Evolutionary conservation across 2,797 vertebrate genomes (phyloP).

Genomic region (Mormyrops attenuatus): DNA sequence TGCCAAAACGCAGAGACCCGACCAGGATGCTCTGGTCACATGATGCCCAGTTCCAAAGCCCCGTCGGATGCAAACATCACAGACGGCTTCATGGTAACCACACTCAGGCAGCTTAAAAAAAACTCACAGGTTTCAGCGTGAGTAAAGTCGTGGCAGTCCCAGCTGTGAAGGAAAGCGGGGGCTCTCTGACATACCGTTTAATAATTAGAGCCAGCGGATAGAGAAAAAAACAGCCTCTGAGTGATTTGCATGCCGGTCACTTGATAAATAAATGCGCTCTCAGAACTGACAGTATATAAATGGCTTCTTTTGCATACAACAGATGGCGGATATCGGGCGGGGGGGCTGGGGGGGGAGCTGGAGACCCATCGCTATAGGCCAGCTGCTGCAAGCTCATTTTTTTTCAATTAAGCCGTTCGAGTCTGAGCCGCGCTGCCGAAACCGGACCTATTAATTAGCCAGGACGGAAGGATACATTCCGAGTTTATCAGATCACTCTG

Average conservation of each 20-base stretch:
- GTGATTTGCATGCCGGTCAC: constrained; percentile 76
- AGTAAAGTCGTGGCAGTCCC: constrained; percentile 31
- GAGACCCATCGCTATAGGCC: constrained; percentile 67
- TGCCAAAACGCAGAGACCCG: not conserved
- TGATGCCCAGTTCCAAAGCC: not conserved
- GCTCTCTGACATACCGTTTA: constrained; percentile 57
- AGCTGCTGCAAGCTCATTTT: constrained; percentile 77
- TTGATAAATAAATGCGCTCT: constrained; percentile 73
- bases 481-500: constrained; percentile 44
- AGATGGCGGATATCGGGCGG: constrained; percentile 84
- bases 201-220: constrained; percentile 59
- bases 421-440: constrained; percentile 30
- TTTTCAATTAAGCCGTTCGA: constrained; percentile 66
- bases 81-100: not conserved
- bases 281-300: constrained; percentile 77
- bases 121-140: constrained; percentile 12
- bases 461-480: constrained; percentile 47
- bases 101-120: constrained; percentile 25
- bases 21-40: not conserved
- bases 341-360: constrained; percentile 48
- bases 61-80: not conserved
- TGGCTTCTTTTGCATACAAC: constrained; percentile 85
- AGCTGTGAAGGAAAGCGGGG: constrained; percentile 52
- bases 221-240: constrained; percentile 48
- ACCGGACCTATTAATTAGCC: constrained; percentile 56